Evolutionary conservation across 2,113 vertebrate genomes (phyloP), one percentile per base, ranked within the genome.

Genomic region (Ctenomys sociabilis): DNA sequence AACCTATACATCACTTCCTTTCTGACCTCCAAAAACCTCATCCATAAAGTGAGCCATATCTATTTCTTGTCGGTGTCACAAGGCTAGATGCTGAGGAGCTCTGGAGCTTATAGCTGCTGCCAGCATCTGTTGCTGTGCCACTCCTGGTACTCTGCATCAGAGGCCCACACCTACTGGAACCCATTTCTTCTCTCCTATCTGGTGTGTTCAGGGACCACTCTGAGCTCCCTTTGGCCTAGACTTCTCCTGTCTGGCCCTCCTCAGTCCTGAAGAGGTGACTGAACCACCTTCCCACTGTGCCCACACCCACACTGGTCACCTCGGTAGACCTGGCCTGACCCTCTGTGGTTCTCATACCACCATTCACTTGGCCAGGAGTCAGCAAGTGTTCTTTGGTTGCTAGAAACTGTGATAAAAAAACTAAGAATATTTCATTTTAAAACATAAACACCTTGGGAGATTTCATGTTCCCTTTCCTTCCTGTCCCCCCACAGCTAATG

Each of bases 401-500:
- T 2, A 83, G 61, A 61, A 78, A 40, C n/a, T 54, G 61, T 57
- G 16, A 73, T 14, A 68, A 81, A 94, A 94, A 77, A 19, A 37
- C 1, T 21, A 63, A 37, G 10, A 85, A 45, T 45, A 84, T 61
- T 85, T 82, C 59, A 37, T 73, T 91, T 24, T 63, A 40, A 66
- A 40, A 49, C n/a, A 83, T 16, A 70, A 13, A 88, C 70, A 94
- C 12, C 59, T 96, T 54, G 40, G 8, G 43, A 57, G 52, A 90
- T 87, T 88, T 90, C 30, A 3, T 43, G 14, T 75, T 63, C 35
- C 77, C 40, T 57, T 84, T 37, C 54, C 12, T 45, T 45, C 11
- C 28, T 61, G 40, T 22, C 59, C 49, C 86, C 45, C 43, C 11
- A 87, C 5, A 90, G 70, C 43, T 86, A 94, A 85, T 96, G 88